Evolutionary conservation across 1,140 invertebrate species (phyloP), one percentile per base, ranked within the genome.

Genomic region (Himalopsyche phryganea): DNA sequence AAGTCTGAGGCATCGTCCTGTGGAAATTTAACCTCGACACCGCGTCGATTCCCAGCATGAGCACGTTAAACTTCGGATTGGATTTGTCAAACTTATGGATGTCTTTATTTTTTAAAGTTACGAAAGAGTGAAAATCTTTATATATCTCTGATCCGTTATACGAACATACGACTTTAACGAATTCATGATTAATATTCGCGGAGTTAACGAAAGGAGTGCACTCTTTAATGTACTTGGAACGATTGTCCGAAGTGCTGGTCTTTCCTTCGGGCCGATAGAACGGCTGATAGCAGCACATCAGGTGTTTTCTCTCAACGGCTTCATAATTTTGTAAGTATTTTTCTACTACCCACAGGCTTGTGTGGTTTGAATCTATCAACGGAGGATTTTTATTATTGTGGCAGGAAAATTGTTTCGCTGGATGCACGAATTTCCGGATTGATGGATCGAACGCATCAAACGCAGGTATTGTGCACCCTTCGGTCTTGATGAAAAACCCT

Each of bases 21-120:
- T 88, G 81, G 54, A 93, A 87, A 73, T 95, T 94, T 45, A 94
- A 76, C 42, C 91, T 80, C 0, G 92, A 96, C 1, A 94, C 82
- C 0, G 90, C 87, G 69, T 95, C 92, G 11, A 96, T 79, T 0
- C 93, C 93, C n/a, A 95, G 69, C 9, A 96, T 76, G 17, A 95
- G 76, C 0, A 96, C 79, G 61, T 84, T 88, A 7, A 81, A 70
- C 41, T 65, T 64, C 46, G 23, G 35, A 11, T 10, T 47, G 35
- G 41, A 19, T 13, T 6, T 49, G 6, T 23, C 45, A 66, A 11
- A 65, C 51, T 52, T 74, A 35, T 46, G 69, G 14, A 72, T 65
- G 7, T 52, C 38, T 14, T 66, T 55, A 44, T 83, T 83, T 11
- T 80, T 76, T 1, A 81, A 80, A 5, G 81, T 17, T 14, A 76